Base-by-base conservation (phyloP, 1,140 invertebrate genomes). In the Cotesia chilonis region DNA sequence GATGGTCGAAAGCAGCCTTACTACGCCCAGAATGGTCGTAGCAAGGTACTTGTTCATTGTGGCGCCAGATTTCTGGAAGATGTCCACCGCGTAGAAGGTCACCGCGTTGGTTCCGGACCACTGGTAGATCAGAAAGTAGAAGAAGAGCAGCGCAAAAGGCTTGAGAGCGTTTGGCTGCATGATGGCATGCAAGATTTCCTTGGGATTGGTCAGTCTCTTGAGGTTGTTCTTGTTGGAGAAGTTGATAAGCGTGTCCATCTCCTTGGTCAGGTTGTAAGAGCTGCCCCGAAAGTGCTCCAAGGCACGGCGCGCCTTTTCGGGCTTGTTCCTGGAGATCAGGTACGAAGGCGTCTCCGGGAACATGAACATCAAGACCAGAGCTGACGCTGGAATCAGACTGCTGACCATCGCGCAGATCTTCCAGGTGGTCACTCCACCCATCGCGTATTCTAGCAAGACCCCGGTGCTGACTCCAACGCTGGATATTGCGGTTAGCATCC, bases 11-110 rank as follows among this genome's bases (percentile, higher is more conserved):
- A 87, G 75, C 0, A 93, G 78, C 36, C 91, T 84, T 0, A 92
- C 87, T 7, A 90, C 79, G 0, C 93, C 94, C 65, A 94, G 83
- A 0, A 92, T 87, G 12, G 94, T 91, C 1, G 93, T 90, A 4
- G 91, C 88, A 60, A 89, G 78, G 70, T 91, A 89, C 59, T 91
- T 90, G 74, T 93, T 87, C 10, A 91, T 83, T 2, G 85, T 83
- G 1, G 89, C 86, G 3, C 91, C 91, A 1, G 91, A 90, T 52
- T 88, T 86, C 78, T 90, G 83, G 81, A 94, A 94, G 3, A 95
- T 92, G 74, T 92, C 89, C 4, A 93, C 92, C 0, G 93, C 91
- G 75, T 94, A 94, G 76, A 94, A 95, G 14, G 94, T 94, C 17
- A 95, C 88, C 3, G 92, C 92, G 77, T 95, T 93, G 2, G 92